Evolutionary conservation across 2,113 vertebrate genomes (phyloP).

Genomic region (Eudorcas thomsonii): DNA sequence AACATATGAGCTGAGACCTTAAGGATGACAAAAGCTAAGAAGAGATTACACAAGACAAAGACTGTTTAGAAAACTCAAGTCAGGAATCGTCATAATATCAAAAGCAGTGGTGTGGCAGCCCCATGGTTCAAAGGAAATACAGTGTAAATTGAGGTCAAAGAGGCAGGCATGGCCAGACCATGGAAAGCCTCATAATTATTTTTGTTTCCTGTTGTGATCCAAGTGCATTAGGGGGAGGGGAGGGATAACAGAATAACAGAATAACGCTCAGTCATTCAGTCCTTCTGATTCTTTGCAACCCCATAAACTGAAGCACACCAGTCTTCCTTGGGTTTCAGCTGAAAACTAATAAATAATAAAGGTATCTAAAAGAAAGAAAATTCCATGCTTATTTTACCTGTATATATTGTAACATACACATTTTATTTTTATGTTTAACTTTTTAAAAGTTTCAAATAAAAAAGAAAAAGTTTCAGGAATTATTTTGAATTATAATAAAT

Average conservation of each 20-base stretch:
- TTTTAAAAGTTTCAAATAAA: not conserved
- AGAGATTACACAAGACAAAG: not conserved
- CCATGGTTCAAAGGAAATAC: fast-evolving
- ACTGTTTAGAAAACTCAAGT: not conserved
- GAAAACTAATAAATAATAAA: not conserved
- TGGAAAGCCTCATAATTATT: not conserved
- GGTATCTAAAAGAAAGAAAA: not conserved
- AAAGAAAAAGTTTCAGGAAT: not conserved
- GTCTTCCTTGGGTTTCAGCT: not conserved
- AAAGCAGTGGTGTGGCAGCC: not conserved
- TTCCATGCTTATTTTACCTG: not conserved
- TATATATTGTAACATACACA: not conserved
- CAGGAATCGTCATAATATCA: not conserved
- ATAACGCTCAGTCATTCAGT: not conserved
- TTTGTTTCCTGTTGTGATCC: not conserved
- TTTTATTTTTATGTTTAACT: not conserved
- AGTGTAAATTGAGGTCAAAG: not conserved
- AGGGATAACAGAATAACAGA: not conserved
- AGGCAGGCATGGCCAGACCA: not conserved
- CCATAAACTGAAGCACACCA: not conserved
- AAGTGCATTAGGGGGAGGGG: fast-evolving
- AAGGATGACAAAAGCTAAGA: not conserved
- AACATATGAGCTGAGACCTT: not conserved
- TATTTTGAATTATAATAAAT: not conserved
- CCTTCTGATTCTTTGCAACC: not conserved